These are phyloP conservation scores for Machaerirhynchus nigripectus DNA, from an alignment of 2,113 vertebrate species.

Conservation along the genomic window DNA sequence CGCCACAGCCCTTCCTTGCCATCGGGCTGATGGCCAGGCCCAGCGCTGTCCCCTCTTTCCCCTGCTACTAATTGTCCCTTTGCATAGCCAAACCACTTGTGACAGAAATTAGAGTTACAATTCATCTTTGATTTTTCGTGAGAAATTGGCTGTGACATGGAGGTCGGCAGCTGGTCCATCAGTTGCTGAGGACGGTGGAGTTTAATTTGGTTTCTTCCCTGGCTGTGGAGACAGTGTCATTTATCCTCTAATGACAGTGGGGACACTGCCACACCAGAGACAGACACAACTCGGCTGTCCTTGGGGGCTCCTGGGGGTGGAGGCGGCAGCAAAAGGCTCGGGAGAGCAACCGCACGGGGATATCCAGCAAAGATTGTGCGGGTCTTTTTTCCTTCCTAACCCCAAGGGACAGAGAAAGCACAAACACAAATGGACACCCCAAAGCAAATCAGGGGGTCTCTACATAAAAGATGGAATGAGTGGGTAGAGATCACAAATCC, in stretches of 20 bases:
- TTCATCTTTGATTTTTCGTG: neutral
- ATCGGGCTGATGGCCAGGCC: neutral
- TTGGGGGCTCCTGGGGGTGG: neutral
- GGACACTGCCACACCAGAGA: fast-evolving
- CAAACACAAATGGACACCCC: neutral
- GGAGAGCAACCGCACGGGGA: neutral
- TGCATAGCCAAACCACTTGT: constrained; percentile 8
- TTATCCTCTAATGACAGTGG: neutral
- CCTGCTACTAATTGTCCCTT: neutral
- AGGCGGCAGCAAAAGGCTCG: neutral
- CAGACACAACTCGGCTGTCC: neutral
- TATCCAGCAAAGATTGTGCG: neutral
- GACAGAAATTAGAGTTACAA: constrained; percentile 6
- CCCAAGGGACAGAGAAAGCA: neutral
- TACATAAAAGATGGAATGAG: neutral
- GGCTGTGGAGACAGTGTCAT: neutral
- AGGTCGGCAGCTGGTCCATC: neutral
- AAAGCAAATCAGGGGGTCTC: neutral
- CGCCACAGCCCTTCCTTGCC: fast-evolving
- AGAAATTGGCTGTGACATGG: neutral
- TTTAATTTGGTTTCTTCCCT: constrained; percentile 29
- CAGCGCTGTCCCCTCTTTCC: neutral
- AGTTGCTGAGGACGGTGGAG: neutral
- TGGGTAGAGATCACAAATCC: too few relatives aligned
- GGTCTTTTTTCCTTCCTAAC: neutral